Evolutionary conservation across 2,888 invertebrate species (phyloP), one percentile per base, ranked within the genome.

Genomic region (Plebejus melissa): DNA sequence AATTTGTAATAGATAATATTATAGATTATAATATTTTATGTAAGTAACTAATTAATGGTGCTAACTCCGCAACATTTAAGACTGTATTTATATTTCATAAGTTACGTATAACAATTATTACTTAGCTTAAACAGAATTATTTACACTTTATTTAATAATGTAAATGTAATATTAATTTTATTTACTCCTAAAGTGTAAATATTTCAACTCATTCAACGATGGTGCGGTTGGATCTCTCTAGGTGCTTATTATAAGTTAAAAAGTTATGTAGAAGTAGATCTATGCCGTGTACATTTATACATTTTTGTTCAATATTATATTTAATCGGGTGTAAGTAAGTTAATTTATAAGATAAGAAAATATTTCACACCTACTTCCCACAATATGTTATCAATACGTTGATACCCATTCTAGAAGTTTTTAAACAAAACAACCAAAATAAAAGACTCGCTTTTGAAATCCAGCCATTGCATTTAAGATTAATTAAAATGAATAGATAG

Each of bases 11-110:
- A 58, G 32, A 13, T 58, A n/a, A 46, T 22, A 22, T 22, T 22
- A 13, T 36, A 41, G 50, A 60, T 57, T 60, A 72, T 22, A 46
- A 7, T 38, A 28, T 71, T 74, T 60, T 74, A 74, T 50, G 65
- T 74, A 74, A 77, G 1, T 32, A 32, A 32, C 75, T 69, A 69
- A 76, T 74, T 79, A 87, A 86, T 87, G 88, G 88, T 87, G 84
- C 82, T 79, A 50, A 72, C 77, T 85, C 86, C 85, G 86, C 86
- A 85, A 86, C 82, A 79, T 28, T 78, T 84, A 85, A 89, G 89
- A 88, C 90, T 89, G 89, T 87, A 77, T 77, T 74, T 69, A 69
- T 76, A 74, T 72, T 50, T 72, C 32, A 50, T 50, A 46, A n/a
- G 28, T 50, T 28, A 50, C 11, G 13, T 32, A 65, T 65, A 65